Evolutionary conservation across 2,113 vertebrate genomes (phyloP), one percentile per base, ranked within the genome.

Genomic region (Cryptoleucopteryx plumbea): DNA sequence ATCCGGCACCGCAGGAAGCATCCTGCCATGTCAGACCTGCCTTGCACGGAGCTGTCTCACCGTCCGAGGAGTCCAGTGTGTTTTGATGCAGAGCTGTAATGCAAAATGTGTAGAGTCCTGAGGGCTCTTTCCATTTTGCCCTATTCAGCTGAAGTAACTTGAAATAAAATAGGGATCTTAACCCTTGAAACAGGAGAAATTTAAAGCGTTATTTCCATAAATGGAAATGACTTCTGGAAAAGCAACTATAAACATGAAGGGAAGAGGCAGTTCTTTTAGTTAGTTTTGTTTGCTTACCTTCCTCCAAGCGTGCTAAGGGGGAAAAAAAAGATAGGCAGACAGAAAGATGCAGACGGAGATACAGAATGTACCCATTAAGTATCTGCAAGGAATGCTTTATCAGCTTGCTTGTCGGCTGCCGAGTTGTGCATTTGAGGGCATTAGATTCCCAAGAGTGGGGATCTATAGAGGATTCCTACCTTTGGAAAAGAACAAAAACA

Each of bases 401-500:
- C 94, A 97, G 95, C 93, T 78, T 83, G 91, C 81, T 94, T 11
- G 34, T 66, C 20, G 16, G 52, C 77, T 85, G 96, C 90, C 18
- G 93, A 83, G 70, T 70, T 88, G 88, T 79, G 78, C 80, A 65
- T 90, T 79, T 40, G 53, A 95, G 92, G 84, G 94, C 94, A 85
- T 85, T 82, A 82, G 71, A 88, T 95, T 94, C 94, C 97, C 96
- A 93, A 85, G 95, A 94, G 80, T 13, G 0, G 38, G 71, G 79
- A 72, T 92, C 91, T 93, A 83, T 95, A 90, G 93, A 95, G 92
- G 90, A 96, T 96, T 92, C 91, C 89, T 81, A 95, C 93, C 92
- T 95, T 91, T 95, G 93, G 97, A 95, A 95, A 96, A 96, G 96
- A 97, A 96, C 73, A 94, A 96, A 97, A 95, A 75, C 78, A 77